phyloP scores from a whole-genome alignment of 2,888 invertebrate genomes.

The Ryuthela nishihirai region DNA sequence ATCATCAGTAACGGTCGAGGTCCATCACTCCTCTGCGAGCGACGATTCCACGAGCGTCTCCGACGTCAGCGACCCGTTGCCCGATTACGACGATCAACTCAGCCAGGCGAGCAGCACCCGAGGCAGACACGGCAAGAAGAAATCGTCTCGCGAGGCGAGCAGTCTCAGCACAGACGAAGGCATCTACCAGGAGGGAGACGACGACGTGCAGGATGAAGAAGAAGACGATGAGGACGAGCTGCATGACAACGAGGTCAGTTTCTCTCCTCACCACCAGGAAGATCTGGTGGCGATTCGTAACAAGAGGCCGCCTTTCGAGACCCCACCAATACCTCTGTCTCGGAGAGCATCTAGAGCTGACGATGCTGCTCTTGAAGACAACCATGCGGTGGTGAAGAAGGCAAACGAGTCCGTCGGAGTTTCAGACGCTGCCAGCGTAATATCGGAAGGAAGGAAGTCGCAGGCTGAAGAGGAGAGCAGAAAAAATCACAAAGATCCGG shows the following conservation, averaged over 20 bases:
- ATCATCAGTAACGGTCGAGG: conserved; percentile 44
- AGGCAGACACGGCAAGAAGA: conserved; percentile 52
- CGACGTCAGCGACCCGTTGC: conserved; percentile 43
- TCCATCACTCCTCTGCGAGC: conserved; percentile 42
- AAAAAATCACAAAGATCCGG: no score
- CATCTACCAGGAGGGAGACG: conserved; percentile 42
- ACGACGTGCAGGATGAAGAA: conserved; percentile 18
- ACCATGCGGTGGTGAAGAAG: conserved; percentile 5
- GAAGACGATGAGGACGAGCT: conserved; percentile 38
- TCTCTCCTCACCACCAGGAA: conserved; percentile 40
- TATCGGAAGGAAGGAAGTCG: no score
- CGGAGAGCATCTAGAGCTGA: conserved; percentile 31
- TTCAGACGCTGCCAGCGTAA: no score
- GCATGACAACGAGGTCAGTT: conserved; percentile 39
- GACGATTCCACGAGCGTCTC: conserved; percentile 43
- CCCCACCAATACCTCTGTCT: conserved; percentile 15
- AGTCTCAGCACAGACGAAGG: conserved; percentile 42
- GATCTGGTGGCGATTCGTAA: conserved; percentile 39
- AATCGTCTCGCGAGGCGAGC: conserved; percentile 34
- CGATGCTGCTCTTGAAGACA: conserved; percentile 32
- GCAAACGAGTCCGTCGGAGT: no score
- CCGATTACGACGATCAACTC: conserved; percentile 69
- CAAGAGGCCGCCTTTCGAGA: conserved; percentile 32
- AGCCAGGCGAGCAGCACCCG: conserved; percentile 28
- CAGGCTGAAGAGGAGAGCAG: no score